Base-by-base conservation (phyloP, 2,113 vertebrate species). In the Orycteropus afer region DNA sequence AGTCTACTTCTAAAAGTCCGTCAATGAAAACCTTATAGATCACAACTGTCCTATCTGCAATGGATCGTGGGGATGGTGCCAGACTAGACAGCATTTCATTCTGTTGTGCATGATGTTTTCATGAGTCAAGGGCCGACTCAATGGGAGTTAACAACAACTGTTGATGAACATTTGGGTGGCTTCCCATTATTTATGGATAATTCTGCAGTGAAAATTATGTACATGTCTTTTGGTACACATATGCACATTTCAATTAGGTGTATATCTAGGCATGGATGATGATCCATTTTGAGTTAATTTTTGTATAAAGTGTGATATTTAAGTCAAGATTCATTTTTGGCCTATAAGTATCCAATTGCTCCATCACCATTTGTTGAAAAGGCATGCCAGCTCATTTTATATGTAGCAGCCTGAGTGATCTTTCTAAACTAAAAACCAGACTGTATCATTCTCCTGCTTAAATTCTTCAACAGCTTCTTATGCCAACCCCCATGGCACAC, bases 311-410 rank as follows among this genome's bases (percentile, higher is more conserved):
- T 53, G 10, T 67, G 37, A 93, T 3, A 17, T 55, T 65, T 89
- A 67, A 42, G 32, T 22, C 2, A 4, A 53, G 20, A 47, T 78
- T 17, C 20, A 61, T 61, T 18, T 37, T 78, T 20, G 32, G 51
- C 51, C 22, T 49, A n/a, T 67, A 23, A 61, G 25, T 61, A 61
- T 61, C 59, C 59, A 23, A 61, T 25, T 89, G 59, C 5, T 49
- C 57, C 47, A 67, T 57, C 47, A 49, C 45, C 47, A 57, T 83
- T 89, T 93, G 23, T 49, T 79, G 18, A 86, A 93, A 92, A 92
- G 59, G 40, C 32, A 55, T 34, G 15, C 57, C 61, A 49, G 10
- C 59, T 25, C 25, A 61, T 61, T 59, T 86, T 27, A 89, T 82
- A 82, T 74, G 13, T 47, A 83, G 23, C 17, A 74, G 69, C 67